These are phyloP conservation scores for Epinephelus cyanopodus DNA, from an alignment of 2,113 vertebrate species.

Conservation along the genomic window DNA sequence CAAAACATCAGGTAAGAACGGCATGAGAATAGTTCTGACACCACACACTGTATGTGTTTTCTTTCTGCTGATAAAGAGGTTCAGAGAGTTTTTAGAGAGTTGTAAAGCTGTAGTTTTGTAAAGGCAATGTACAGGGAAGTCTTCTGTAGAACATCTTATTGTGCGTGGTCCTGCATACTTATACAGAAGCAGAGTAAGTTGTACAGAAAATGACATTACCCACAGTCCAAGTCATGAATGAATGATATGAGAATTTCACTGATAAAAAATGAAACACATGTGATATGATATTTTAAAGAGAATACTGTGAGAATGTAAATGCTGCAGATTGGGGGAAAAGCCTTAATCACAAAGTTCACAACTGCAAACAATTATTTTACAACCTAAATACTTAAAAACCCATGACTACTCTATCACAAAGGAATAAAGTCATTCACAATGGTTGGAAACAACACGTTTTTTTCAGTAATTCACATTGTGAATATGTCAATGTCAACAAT, in stretches of 20 bases:
- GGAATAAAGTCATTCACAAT: background rate
- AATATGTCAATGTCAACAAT: no score
- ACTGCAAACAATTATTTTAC: background rate
- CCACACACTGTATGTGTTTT: conserved; percentile 9
- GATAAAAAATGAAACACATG: background rate
- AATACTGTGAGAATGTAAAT: background rate
- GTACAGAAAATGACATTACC: conserved; percentile 1
- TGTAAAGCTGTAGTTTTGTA: conserved; percentile 2
- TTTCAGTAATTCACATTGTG: background rate
- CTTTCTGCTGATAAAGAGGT: conserved; percentile 39
- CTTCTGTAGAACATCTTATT: conserved; percentile 3
- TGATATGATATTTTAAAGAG: background rate
- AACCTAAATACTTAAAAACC: background rate
- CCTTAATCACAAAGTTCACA: no score
- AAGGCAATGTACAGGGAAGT: conserved; percentile 10
- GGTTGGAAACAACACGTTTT: background rate
- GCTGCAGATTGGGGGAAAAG: no score
- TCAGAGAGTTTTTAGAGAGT: conserved; percentile 24
- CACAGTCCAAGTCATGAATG: background rate
- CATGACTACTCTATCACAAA: background rate
- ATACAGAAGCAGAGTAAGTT: background rate
- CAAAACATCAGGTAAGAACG: conserved; percentile 3
- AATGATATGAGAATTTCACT: conserved; percentile 8
- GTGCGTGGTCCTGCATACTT: background rate
- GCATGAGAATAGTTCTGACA: conserved; percentile 25